Percentiles rank a stretch among this genome's conserved stretches.
Evolutionary conservation across 2,113 vertebrate species (phyloP).

Genomic region (Micromys minutus): DNA sequence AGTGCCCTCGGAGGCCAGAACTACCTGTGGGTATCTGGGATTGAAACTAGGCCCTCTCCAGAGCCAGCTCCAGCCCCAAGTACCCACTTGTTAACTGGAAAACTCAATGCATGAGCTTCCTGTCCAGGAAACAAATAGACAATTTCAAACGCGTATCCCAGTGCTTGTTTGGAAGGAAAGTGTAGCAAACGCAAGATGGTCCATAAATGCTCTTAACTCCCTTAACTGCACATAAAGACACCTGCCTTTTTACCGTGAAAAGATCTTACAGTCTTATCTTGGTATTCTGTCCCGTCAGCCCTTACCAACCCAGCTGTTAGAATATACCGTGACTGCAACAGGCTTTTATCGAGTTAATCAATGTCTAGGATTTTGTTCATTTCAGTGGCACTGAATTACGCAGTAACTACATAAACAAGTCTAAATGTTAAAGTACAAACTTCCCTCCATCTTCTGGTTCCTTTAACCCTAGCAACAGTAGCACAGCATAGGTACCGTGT

Average conservation of each 20-base stretch:
- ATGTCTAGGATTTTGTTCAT: not conserved
- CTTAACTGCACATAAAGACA: not conserved
- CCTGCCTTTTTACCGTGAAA: not conserved
- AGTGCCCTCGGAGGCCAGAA: not conserved
- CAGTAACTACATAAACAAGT: slow-evolving; percentile 20
- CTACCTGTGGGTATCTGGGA: not conserved
- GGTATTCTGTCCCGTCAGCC: not conserved
- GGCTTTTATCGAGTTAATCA: not conserved
- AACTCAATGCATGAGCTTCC: not conserved
- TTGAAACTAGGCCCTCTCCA: not conserved
- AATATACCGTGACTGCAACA: not conserved
- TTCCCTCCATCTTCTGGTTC: not conserved
- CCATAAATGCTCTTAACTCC: not conserved
- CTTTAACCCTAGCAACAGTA: not conserved
- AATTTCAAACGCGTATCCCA: slow-evolving; percentile 13
- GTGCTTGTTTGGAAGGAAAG: slow-evolving; percentile 47
- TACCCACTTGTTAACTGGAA: slow-evolving; percentile 28
- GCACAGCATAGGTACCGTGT: not conserved
- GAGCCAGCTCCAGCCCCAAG: not conserved
- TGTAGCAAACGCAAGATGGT: not conserved
- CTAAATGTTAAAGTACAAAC: slow-evolving; percentile 13
- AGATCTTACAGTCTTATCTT: not conserved
- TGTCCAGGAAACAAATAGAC: not conserved
- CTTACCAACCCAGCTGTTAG: not conserved
- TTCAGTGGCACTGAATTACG: not conserved